Conservation (phyloP, 2,888 invertebrate species). For the Listrodromus nycthemerus region DNA sequence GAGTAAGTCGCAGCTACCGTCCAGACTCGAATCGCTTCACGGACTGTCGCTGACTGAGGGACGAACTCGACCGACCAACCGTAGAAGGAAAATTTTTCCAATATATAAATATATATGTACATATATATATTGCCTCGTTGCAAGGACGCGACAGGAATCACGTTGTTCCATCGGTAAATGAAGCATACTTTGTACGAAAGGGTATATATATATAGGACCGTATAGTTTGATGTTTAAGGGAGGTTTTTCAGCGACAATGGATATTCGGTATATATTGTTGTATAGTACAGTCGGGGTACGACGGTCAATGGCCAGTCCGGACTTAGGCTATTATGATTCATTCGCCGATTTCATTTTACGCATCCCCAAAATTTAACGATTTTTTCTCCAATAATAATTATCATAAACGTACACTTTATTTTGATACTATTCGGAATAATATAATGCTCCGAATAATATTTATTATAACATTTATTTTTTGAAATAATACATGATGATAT, state of each 20-base stretch:
- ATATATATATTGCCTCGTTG: background rate
- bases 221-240: background rate
- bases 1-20: constrained; percentile 4
- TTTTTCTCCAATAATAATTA: background rate
- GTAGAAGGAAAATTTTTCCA: background rate
- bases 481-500: too few species aligned
- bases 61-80: background rate
- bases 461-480: too few species aligned
- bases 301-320: constrained; percentile 14
- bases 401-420: background rate
- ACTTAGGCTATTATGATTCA: constrained; percentile 16
- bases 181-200: background rate
- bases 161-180: background rate
- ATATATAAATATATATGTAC: background rate
- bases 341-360: background rate
- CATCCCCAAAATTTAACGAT: background rate
- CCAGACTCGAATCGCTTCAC: background rate
- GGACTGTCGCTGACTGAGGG: constrained; percentile 13
- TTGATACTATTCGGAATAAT: background rate
- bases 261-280: too few species aligned
- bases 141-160: constrained; percentile 8
- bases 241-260: background rate
- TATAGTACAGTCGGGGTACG: background rate
- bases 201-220: background rate
- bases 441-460: too few species aligned